These are phyloP conservation scores for Ia io DNA, from an alignment of 2,113 vertebrate species.

Conservation along the genomic window DNA sequence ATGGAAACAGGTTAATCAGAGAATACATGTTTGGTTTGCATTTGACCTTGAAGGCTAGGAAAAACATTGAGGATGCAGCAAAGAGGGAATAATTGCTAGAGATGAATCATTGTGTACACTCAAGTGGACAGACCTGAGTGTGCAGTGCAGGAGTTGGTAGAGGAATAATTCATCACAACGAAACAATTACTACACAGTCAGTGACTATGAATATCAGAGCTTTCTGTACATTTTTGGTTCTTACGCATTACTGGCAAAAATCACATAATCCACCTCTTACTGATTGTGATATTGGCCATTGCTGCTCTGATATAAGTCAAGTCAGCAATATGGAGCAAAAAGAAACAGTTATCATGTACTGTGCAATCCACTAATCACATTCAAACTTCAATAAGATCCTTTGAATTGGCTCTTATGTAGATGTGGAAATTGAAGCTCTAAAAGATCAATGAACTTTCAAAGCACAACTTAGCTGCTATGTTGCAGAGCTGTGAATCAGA, in stretches of 20 bases:
- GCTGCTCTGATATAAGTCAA: not conserved
- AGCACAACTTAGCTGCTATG: not conserved
- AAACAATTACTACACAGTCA: not conserved
- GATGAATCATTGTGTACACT: not conserved
- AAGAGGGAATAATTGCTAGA: not conserved
- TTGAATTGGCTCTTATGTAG: not conserved
- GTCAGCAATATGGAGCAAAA: not conserved
- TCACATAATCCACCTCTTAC: not conserved
- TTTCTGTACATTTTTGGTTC: not conserved
- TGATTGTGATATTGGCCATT: not conserved
- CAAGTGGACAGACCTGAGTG: not conserved
- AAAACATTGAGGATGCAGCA: not conserved
- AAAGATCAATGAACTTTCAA: not conserved
- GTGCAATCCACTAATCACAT: not conserved
- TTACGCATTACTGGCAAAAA: not conserved
- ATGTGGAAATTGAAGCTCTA: not conserved
- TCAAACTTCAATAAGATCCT: not conserved
- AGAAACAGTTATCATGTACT: not conserved
- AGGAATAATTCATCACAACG: not conserved
- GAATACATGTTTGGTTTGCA: not conserved
- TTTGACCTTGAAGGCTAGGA: not conserved
- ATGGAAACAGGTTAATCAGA: not conserved
- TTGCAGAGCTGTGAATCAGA: not conserved
- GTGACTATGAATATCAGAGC: not conserved
- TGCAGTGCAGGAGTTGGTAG: not conserved